phyloP scores from a whole-genome alignment of 2,888 invertebrate species.

The Leptopilina drosophilae region DNA sequence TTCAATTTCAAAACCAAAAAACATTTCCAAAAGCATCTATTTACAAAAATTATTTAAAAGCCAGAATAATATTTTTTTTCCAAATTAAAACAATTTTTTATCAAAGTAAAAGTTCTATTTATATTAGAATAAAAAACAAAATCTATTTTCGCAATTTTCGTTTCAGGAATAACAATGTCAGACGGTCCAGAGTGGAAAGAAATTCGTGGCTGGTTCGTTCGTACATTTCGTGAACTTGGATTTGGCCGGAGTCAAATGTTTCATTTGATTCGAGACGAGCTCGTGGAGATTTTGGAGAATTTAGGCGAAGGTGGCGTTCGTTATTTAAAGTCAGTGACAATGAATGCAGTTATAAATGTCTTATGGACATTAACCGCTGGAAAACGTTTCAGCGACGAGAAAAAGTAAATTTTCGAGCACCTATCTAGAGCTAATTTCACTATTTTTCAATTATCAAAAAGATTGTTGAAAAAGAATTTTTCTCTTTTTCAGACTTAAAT shows the following conservation, averaged over 20 bases:
- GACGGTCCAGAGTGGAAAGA: slow-evolving; percentile 81
- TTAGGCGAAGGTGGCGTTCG: slow-evolving; percentile 65
- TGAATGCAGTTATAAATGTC: slow-evolving; percentile 82
- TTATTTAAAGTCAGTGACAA: slow-evolving; percentile 73
- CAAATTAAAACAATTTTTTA: too few relatives aligned
- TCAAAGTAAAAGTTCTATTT: too few relatives aligned
- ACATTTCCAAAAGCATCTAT: too few relatives aligned
- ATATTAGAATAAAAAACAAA: too few relatives aligned
- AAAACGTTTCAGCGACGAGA: slow-evolving; percentile 58
- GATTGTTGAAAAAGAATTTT: background rate
- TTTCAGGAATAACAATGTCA: slow-evolving; percentile 80
- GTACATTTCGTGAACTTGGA: slow-evolving; percentile 79
- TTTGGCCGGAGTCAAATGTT: slow-evolving; percentile 80
- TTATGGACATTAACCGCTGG: slow-evolving; percentile 82
- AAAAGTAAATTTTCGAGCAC: slow-evolving; percentile 57
- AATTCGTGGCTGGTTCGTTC: slow-evolving; percentile 79
- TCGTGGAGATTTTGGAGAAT: slow-evolving; percentile 74
- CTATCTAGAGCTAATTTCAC: too few relatives aligned
- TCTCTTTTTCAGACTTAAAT: slow-evolving; percentile 60
- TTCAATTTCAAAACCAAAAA: too few relatives aligned
- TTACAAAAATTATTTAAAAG: too few relatives aligned
- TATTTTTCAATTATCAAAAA: background rate
- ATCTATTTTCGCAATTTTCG: slow-evolving; percentile 42
- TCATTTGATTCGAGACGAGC: slow-evolving; percentile 79
- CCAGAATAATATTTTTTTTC: too few relatives aligned